A percentile compares a stretch with the other conserved stretches of the same genome.
Conservation (phyloP, 1,140 invertebrate genomes). For the Phymorhynchus buccinoides region DNA sequence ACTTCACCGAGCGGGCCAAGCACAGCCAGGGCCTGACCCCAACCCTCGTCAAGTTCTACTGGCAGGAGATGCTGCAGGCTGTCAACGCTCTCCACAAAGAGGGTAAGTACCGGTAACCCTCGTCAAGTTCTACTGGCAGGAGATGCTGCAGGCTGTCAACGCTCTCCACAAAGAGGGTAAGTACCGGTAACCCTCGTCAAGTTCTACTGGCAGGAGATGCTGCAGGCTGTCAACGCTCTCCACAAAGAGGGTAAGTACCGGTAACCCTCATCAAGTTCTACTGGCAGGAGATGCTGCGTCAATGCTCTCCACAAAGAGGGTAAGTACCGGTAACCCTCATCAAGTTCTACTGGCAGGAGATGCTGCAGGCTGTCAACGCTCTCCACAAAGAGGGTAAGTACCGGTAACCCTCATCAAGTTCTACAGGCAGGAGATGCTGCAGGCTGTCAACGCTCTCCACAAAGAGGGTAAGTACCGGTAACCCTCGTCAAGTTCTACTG, state of each 20-base stretch:
- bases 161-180: slow-evolving; percentile 91
- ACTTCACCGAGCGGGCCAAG: slow-evolving; percentile 78
- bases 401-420: too few species aligned
- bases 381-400: too few species aligned
- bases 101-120: slow-evolving; percentile 80
- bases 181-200: slow-evolving; percentile 80
- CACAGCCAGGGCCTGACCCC: slow-evolving; percentile 77
- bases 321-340: too few species aligned
- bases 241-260: slow-evolving; percentile 86
- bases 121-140: slow-evolving; percentile 92
- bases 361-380: too few species aligned
- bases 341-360: too few species aligned
- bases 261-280: too few species aligned
- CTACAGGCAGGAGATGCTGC: too few species aligned
- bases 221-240: slow-evolving; percentile 91
- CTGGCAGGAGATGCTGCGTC: too few species aligned
- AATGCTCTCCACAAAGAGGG: too few species aligned
- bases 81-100: slow-evolving; percentile 92
- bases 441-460: too few species aligned
- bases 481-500: too few species aligned
- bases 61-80: slow-evolving; percentile 93
- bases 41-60: slow-evolving; percentile 86
- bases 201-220: slow-evolving; percentile 95
- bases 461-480: too few species aligned
- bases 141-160: slow-evolving; percentile 93